Conservation (phyloP, 2,113 vertebrate genomes). For the Phalacrocorax brasilianus region DNA sequence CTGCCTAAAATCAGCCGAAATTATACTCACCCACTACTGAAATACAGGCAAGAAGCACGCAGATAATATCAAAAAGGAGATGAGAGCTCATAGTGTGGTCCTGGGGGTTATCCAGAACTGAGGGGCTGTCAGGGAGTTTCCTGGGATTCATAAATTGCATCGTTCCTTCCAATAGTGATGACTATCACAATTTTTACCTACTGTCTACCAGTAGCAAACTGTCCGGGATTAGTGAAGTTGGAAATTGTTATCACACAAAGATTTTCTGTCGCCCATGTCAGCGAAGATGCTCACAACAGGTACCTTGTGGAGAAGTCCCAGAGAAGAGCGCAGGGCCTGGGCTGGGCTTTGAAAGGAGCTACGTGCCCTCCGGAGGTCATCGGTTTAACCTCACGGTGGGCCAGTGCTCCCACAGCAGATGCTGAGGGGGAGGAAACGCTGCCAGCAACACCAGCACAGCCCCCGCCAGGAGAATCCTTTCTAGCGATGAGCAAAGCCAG, state of each 20-base stretch:
- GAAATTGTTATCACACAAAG: neutral
- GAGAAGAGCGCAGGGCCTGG: neutral
- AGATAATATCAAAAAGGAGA: neutral
- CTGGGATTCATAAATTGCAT: neutral
- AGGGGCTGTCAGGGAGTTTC: neutral
- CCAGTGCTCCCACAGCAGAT: neutral
- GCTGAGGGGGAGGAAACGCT: neutral
- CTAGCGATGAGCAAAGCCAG: neutral
- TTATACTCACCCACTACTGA: neutral
- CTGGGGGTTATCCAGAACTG: neutral
- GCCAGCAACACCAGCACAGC: neutral
- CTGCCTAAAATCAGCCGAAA: neutral
- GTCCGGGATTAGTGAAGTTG: neutral
- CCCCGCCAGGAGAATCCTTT: neutral
- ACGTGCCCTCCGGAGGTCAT: neutral
- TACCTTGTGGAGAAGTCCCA: neutral
- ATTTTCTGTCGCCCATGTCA: neutral
- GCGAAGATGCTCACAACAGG: neutral
- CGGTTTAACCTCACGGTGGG: neutral
- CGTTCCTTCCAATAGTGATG: neutral
- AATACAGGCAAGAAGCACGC: neutral
- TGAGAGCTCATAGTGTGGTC: neutral
- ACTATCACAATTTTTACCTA: neutral
- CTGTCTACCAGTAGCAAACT: neutral
- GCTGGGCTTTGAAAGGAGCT: neutral